phyloP scores from a whole-genome alignment of 2,113 vertebrate species.

The Carassius auratus region DNA sequence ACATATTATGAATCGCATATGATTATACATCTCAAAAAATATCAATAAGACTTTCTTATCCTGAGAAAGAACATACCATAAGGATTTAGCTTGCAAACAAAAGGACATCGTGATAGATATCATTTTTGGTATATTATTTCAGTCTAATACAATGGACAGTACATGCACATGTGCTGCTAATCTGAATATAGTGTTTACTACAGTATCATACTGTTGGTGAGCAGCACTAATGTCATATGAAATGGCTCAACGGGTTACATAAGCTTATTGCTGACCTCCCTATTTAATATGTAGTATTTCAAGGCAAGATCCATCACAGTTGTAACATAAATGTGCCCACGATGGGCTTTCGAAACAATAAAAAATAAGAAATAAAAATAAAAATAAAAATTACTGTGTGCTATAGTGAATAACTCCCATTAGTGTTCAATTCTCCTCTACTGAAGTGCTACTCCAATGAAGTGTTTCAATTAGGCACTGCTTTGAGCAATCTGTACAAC shows the following conservation, averaged over 20 bases:
- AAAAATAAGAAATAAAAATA: not conserved
- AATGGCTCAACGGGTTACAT: slow-evolving; percentile 34
- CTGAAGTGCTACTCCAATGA: slow-evolving; percentile 1
- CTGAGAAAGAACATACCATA: slow-evolving; percentile 32
- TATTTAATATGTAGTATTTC: slow-evolving; percentile 34
- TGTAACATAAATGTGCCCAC: not conserved
- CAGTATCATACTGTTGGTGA: slow-evolving; percentile 20
- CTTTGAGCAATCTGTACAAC: not conserved
- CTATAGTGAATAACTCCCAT: slow-evolving; percentile 21
- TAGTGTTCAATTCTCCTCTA: slow-evolving; percentile 2
- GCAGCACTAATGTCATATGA: slow-evolving; percentile 36
- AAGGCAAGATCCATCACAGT: slow-evolving; percentile 34
- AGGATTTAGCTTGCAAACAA: slow-evolving; percentile 35
- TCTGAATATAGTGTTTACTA: slow-evolving; percentile 27
- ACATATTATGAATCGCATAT: slow-evolving; percentile 10
- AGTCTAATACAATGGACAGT: slow-evolving; percentile 28
- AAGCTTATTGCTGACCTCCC: slow-evolving; percentile 40
- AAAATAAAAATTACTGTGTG: not conserved
- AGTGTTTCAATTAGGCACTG: slow-evolving; percentile 27
- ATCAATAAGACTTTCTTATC: slow-evolving; percentile 22
- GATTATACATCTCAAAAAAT: slow-evolving; percentile 25
- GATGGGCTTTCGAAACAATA: not conserved
- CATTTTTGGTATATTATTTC: slow-evolving; percentile 39
- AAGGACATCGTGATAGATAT: not conserved
- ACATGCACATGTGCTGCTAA: slow-evolving; percentile 38